A percentile compares a stretch with the other conserved stretches of the same genome.
Conservation (phyloP, 2,113 vertebrate genomes). For the Notarius lentiginosus region DNA sequence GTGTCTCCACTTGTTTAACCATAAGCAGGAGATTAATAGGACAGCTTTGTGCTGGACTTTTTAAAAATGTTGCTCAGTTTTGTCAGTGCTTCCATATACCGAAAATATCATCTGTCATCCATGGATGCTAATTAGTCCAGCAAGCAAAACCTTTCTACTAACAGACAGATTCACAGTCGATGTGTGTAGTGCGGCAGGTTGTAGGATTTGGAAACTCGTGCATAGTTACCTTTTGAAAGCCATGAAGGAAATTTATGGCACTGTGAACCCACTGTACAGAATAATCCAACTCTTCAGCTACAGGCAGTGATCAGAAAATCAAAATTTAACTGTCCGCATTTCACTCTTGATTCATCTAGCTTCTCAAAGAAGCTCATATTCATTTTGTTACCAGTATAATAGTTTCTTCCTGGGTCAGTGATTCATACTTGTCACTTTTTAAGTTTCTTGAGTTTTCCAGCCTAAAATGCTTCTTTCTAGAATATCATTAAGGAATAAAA, state of each 20-base stretch:
- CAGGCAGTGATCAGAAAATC: background rate
- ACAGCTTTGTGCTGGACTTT: background rate
- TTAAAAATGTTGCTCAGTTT: background rate
- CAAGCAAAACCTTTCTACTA: background rate
- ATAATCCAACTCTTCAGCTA: background rate
- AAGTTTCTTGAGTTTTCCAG: background rate
- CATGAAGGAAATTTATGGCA: background rate
- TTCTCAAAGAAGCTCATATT: background rate
- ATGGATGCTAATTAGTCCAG: background rate
- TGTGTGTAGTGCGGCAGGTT: background rate
- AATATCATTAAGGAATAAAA: background rate
- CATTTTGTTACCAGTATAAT: background rate
- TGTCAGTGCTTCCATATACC: background rate
- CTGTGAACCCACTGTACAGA: background rate
- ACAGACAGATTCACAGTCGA: background rate
- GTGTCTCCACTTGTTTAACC: background rate
- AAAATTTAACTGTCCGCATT: background rate
- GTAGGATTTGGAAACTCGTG: background rate
- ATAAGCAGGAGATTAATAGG: background rate
- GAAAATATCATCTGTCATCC: background rate
- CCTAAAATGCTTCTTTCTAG: background rate
- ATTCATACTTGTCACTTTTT: background rate
- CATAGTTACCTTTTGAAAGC: background rate
- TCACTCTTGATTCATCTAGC: background rate
- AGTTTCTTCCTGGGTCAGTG: background rate